Conservation (phyloP, 2,113 vertebrate species). For the Phaetusa simplex region DNA sequence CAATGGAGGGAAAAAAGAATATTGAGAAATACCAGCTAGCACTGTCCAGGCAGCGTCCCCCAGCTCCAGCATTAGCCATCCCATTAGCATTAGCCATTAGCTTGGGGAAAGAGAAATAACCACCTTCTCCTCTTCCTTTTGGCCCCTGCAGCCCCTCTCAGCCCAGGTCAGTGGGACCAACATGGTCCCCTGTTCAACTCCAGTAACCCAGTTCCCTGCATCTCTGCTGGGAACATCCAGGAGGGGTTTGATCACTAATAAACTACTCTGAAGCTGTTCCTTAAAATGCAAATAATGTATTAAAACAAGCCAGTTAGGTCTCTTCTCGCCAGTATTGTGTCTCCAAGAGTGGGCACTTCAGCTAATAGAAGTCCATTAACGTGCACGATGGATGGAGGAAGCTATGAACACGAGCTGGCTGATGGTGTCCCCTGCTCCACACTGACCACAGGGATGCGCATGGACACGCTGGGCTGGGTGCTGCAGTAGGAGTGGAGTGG, state of each 20-base stretch:
- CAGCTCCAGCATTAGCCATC: neutral
- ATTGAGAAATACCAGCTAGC: neutral
- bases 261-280: neutral
- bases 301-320: neutral
- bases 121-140: neutral
- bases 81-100: neutral
- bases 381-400: neutral
- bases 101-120: neutral
- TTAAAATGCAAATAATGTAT: neutral
- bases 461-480: neutral
- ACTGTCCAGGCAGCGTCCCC: too few species aligned
- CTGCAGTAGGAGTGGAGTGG: neutral
- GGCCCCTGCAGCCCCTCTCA: neutral
- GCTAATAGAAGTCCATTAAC: too few species aligned
- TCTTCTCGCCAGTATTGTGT: neutral
- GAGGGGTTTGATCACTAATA: neutral
- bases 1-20: neutral
- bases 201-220: neutral
- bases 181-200: neutral
- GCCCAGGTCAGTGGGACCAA: neutral
- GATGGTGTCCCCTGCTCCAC: too few species aligned
- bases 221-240: neutral
- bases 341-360: neutral
- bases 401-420: neutral
- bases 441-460: fast-evolving